Evolutionary conservation across 2,888 invertebrate genomes (phyloP), one percentile per base, ranked within the genome.

Genomic region (Tipula confusa): DNA sequence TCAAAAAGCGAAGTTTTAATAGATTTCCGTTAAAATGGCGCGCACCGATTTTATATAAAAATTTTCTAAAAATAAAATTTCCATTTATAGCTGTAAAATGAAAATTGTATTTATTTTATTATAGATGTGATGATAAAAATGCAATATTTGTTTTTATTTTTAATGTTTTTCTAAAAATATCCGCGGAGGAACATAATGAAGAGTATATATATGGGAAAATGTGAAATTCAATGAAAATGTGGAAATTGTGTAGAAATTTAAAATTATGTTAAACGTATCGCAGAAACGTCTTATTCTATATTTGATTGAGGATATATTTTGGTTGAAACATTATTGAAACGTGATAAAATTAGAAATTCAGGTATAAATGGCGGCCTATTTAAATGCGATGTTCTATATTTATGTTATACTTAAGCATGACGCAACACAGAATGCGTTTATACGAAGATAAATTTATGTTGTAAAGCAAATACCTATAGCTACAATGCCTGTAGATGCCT

Each of bases 21-120:
- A 24, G 64, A 64, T 24, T 64, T 64, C 64, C 64, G 24, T 64
- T 64, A 64, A 64, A 64, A 64, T 64, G 24, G 64, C 64, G 64
- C 15, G 15, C 33, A 33, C 33, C 33, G 5, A 33, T 3, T 33
- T 33, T 33, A 43, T 43, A 7, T 15, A 64, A 24, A 64, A 24
- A 24, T 64, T 64, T 64, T 64, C 64, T 64, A 64, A 64, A 64
- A 64, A 64, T 64, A 64, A 64, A 64, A 64, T 64, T 64, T 64
- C 64, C 64, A 64, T 64, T 24, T 64, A 24, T 24, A 64, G 64
- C 24, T 64, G 7, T 64, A 64, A 64, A 64, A 24, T 9, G 64
- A 64, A 9, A 9, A 9, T 64, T 64, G 15, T 2, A 36, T 36
- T 43, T 43, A 43, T 43, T 43, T n/a, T 43, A 43, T 43, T 43